These are phyloP conservation scores for Mythimna ferrago DNA, from an alignment of 2,888 invertebrate genomes.

Conservation along the genomic window DNA sequence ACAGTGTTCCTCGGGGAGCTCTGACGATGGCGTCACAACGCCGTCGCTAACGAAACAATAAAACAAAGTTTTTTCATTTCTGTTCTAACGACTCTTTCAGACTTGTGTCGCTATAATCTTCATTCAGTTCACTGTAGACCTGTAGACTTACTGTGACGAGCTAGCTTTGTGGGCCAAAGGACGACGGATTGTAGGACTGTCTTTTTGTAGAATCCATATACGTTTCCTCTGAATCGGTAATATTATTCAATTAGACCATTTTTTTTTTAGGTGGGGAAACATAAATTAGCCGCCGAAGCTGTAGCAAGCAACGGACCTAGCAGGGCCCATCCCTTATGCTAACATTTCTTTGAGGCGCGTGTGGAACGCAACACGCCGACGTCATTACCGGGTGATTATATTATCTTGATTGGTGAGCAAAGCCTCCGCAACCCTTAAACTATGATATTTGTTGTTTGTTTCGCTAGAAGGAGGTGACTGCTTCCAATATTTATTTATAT, in stretches of 20 bases:
- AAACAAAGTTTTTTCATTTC: slow-evolving; percentile 59
- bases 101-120: slow-evolving; percentile 22
- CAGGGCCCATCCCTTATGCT: too few relatives aligned
- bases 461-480: too few relatives aligned
- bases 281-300: too few relatives aligned
- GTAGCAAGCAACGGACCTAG: too few relatives aligned
- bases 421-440: too few relatives aligned
- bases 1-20: not conserved
- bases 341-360: too few relatives aligned
- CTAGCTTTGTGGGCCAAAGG: not conserved
- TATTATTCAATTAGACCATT: not conserved
- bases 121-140: not conserved
- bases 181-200: too few relatives aligned
- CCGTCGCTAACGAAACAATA: slow-evolving; percentile 36
- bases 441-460: too few relatives aligned
- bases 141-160: not conserved
- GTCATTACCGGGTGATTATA: too few relatives aligned
- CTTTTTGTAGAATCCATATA: not conserved
- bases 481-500: too few relatives aligned
- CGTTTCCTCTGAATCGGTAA: not conserved
- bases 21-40: not conserved
- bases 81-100: slow-evolving; percentile 40
- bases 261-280: not conserved
- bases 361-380: too few relatives aligned
- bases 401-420: too few relatives aligned